Evolutionary conservation across 2,888 invertebrate genomes (phyloP).

Genomic region (Orthosia gothica): DNA sequence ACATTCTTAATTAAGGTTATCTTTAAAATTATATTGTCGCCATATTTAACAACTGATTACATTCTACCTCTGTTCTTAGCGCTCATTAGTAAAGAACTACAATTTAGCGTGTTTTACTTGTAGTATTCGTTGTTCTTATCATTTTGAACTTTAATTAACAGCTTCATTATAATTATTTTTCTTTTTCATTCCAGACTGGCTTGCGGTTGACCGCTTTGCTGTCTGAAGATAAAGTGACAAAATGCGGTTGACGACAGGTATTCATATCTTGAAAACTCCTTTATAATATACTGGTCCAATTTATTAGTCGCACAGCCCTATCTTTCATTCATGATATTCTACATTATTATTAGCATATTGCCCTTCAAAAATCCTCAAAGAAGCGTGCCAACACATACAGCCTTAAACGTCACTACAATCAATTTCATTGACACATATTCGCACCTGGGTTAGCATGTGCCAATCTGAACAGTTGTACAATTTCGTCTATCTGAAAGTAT

Average conservation of each 20-base stretch:
- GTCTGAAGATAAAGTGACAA: slow-evolving; percentile 12
- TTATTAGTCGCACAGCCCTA: background rate
- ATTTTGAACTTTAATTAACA: slow-evolving; percentile 37
- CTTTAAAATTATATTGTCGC: slow-evolving; percentile 45
- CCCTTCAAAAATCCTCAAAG: background rate
- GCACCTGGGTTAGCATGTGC: slow-evolving; percentile 80
- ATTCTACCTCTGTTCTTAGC: slow-evolving; percentile 27
- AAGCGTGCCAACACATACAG: slow-evolving; percentile 33
- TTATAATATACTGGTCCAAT: background rate
- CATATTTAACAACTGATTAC: slow-evolving; percentile 27
- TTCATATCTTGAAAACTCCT: background rate
- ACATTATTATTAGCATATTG: background rate
- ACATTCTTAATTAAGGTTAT: slow-evolving; percentile 43
- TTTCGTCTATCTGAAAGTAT: slow-evolving; percentile 69
- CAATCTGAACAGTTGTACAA: slow-evolving; percentile 62
- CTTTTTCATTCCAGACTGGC: background rate
- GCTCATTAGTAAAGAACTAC: slow-evolving; percentile 33
- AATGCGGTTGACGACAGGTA: background rate
- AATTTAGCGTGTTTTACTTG: slow-evolving; percentile 35
- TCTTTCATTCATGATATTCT: background rate
- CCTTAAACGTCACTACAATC: slow-evolving; percentile 22
- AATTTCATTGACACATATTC: slow-evolving; percentile 40
- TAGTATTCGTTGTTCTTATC: slow-evolving; percentile 29
- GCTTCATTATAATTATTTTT: slow-evolving; percentile 23
- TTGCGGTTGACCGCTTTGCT: background rate